Conservation (phyloP, 2,888 invertebrate genomes). For the Latrodectus hesperus region DNA sequence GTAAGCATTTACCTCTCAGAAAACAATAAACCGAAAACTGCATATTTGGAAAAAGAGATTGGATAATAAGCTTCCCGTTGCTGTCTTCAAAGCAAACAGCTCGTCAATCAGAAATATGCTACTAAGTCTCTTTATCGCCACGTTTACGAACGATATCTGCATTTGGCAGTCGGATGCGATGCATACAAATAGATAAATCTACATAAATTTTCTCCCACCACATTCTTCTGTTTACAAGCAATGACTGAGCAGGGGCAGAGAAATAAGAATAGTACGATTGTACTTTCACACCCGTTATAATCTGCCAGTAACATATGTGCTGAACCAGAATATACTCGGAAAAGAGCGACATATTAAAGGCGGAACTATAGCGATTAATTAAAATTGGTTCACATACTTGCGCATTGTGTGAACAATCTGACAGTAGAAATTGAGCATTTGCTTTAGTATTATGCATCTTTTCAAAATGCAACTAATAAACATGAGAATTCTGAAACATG, state of each 20-base stretch:
- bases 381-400: constrained; percentile 56
- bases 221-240: constrained; percentile 64
- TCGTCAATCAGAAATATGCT: constrained; percentile 28
- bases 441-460: constrained; percentile 34
- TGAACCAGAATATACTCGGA: constrained; percentile 30
- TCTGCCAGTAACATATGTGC: constrained; percentile 64
- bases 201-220: constrained; percentile 64
- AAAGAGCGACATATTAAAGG: constrained; percentile 64
- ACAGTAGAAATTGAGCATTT: constrained; percentile 47
- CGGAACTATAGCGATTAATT: constrained; percentile 67
- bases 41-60: neutral
- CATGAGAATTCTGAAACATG: constrained; percentile 12
- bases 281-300: constrained; percentile 53
- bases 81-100: constrained; percentile 24
- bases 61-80: constrained; percentile 1
- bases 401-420: constrained; percentile 39
- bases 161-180: constrained; percentile 42
- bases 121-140: constrained; percentile 41
- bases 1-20: neutral
- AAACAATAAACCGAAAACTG: constrained; percentile 9
- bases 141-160: constrained; percentile 48
- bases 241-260: constrained; percentile 35
- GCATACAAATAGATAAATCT: constrained; percentile 68
- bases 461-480: constrained; percentile 32
- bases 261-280: constrained; percentile 40